Conservation (phyloP, 2,797 vertebrate species). For the Enteromius mattozi region DNA sequence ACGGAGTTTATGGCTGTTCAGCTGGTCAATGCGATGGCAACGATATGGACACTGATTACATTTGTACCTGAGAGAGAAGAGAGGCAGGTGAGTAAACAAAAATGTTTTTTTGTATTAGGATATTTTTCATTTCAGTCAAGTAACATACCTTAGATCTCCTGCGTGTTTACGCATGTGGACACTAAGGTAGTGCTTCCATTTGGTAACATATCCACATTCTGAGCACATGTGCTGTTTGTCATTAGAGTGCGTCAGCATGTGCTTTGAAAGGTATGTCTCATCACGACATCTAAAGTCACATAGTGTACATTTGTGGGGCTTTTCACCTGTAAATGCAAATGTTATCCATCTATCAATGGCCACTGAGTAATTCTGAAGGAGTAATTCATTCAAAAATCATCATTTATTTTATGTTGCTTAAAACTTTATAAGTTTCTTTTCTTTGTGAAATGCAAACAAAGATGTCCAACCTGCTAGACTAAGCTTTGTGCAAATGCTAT, state of each 20-base stretch:
- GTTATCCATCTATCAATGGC: background rate
- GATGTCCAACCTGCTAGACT: background rate
- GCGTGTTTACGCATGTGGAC: constrained; percentile 98
- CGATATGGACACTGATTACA: constrained; percentile 95
- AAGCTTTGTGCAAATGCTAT: background rate
- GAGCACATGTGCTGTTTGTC: constrained; percentile 98
- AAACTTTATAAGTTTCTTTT: background rate
- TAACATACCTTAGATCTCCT: constrained; percentile 89
- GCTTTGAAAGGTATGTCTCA: constrained; percentile 95
- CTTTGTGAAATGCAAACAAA: background rate
- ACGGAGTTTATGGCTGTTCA: constrained; percentile 95
- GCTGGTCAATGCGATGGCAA: constrained; percentile 94
- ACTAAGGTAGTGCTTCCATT: constrained; percentile 96
- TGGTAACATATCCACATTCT: constrained; percentile 96
- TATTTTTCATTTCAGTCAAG: background rate
- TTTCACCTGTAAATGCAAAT: constrained; percentile 82
- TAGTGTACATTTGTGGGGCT: constrained; percentile 92
- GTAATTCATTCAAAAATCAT: background rate
- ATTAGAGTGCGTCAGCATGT: constrained; percentile 93
- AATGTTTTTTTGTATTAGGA: background rate
- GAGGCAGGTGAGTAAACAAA: background rate
- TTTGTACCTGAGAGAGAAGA: constrained; percentile 81
- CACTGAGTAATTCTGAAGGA: too few species aligned
- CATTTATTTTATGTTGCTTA: background rate
- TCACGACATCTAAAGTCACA: constrained; percentile 95